phyloP scores from a whole-genome alignment of 2,797 vertebrate genomes.

The Rhinoraja longicauda region DNA sequence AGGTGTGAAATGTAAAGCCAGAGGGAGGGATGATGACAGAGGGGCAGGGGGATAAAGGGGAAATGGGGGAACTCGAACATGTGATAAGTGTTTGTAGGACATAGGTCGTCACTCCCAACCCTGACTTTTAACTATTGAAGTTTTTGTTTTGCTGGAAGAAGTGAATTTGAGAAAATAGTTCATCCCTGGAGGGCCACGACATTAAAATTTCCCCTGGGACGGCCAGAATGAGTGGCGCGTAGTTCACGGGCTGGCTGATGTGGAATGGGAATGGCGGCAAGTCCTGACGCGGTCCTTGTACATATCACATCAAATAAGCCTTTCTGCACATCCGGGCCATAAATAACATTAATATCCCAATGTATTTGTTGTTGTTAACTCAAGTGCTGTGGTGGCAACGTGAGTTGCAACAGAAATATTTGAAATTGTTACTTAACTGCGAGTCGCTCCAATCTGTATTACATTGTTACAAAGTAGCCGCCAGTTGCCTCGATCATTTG shows the following conservation, averaged over 20 bases:
- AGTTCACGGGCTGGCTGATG: background rate
- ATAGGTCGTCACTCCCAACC: background rate
- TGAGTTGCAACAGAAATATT: background rate
- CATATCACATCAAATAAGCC: background rate
- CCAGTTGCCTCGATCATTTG: background rate
- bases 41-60: too few relatives aligned
- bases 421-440: background rate
- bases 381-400: background rate
- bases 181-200: background rate
- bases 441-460: background rate
- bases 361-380: background rate
- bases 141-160: background rate
- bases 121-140: background rate
- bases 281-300: background rate
- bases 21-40: too few relatives aligned
- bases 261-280: background rate
- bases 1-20: too few relatives aligned
- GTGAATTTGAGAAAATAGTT: background rate
- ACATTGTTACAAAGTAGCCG: background rate
- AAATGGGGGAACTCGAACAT: too few relatives aligned
- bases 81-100: background rate
- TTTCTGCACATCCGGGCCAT: background rate
- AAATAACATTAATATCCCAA: background rate
- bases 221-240: too few relatives aligned
- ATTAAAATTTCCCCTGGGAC: background rate